Evolutionary conservation across 2,888 invertebrate species (phyloP), one percentile per base, ranked within the genome.

Genomic region (Thereva unica): DNA sequence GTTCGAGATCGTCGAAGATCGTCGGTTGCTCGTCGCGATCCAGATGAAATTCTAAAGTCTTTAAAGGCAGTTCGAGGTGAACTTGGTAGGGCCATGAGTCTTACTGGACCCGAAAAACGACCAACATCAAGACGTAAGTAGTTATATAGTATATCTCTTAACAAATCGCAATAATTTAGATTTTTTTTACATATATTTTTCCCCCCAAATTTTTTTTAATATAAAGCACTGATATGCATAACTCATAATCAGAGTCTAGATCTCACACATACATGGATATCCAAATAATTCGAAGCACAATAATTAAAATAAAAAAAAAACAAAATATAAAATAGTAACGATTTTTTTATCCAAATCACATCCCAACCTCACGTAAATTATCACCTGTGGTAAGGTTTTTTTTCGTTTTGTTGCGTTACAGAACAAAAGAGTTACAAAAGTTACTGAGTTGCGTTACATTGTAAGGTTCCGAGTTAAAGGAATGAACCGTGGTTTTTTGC

Each of bases 51-150:
- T 74, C 80, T 93, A 71, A 89, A 90, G 74, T 90, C 89, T 38
- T 81, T 92, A 73, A 92, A 92, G 76, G 89, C 89, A 67, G 92
- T 92, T 71, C 89, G 90, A 77, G 92, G 91, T 59, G 92, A 93
- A 78, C 84, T 92, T 52, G 91, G 90, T 64, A 85, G 92, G 67
- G 91, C 92, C 64, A 89, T 92, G 85, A 93, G 92, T 76, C 84
- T 93, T 72, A 87, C 89, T 71, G 88, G 87, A 61, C 85, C 86
- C 61, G 78, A 78, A 38, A 82, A 83, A 37, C 80, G 83, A 69
- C 75, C 79, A 61, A 84, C 85, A 74, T 88, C 89, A 74, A 85
- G 90, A 84, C 88, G 90, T 90, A 84, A 89, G 90, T 89, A 78
- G 52, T 53, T 4, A 53, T 10, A 35, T 64, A 34, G 8, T 12